phyloP scores from a whole-genome alignment of 2,113 vertebrate species.

The Gnathonemus longibarbis region DNA sequence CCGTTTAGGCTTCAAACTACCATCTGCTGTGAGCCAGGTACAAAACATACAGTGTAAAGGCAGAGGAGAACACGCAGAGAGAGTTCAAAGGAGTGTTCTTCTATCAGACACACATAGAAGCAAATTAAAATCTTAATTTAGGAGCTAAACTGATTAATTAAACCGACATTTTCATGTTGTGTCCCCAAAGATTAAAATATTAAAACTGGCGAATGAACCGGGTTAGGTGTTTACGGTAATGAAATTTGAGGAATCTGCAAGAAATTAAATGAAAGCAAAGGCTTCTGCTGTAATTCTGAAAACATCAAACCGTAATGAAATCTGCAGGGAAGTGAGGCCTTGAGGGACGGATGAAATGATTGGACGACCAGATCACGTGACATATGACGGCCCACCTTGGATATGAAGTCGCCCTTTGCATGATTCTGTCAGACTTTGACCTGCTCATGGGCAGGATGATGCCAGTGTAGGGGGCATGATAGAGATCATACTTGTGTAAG shows the following conservation, averaged over 20 bases:
- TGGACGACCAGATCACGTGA: background rate
- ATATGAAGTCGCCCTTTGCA: background rate
- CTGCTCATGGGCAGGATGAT: background rate
- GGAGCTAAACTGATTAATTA: background rate
- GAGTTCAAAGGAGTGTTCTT: background rate
- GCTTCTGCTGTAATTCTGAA: background rate
- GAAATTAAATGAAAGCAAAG: background rate
- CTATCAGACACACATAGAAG: background rate
- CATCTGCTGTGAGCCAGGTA: background rate
- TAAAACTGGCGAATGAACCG: background rate
- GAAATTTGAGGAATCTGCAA: background rate
- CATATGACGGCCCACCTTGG: background rate
- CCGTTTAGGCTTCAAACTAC: background rate
- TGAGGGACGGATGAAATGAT: background rate
- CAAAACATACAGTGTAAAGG: background rate
- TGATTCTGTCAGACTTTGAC: background rate
- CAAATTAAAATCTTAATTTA: conserved; percentile 7
- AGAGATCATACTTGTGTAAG: background rate
- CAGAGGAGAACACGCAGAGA: background rate
- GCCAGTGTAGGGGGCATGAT: background rate
- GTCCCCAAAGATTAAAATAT: background rate
- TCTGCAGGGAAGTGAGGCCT: background rate
- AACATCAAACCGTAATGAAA: background rate
- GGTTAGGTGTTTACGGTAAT: background rate
- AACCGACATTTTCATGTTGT: background rate